Evolutionary conservation across 1,140 invertebrate species (phyloP), one percentile per base, ranked within the genome.

Genomic region (Andricus grossulariae): DNA sequence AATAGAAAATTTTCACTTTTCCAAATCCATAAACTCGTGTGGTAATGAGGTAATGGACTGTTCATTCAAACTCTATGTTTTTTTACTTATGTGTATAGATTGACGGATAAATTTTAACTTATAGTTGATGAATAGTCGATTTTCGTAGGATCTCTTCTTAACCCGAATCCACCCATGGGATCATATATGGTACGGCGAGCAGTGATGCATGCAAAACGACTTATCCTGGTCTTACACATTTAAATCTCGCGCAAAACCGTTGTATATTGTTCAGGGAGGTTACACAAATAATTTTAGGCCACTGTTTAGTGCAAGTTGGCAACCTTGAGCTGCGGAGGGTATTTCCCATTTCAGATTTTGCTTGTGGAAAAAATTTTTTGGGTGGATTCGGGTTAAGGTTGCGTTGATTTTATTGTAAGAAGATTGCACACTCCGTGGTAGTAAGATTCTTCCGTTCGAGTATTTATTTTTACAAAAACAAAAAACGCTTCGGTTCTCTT

Each of bases 401-500:
- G 21, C 16, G 19, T 45, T 66, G 60, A 25, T 39, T 66, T 66
- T 66, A 66, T 66, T 66, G 13, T 66, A 66, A 60, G 25, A 55
- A 21, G n/a, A 39, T 66, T 66, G 25, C 32, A 66, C 15, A 66
- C 60, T 39, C 15, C 16, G 6, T 32, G 16, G n/a, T 66, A 39
- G 16, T 16, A 39, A 21, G 15, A 66, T 39, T 78, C 78, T 75
- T 81, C 79, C 78, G 78, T 80, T 82, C 73, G 49, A 60, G 57
- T 84, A 82, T 84, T 82, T 84, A 81, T 82, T 84, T 82, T 77
- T 73, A 73, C 57, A 60, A 60, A 39, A 66, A 77, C 25, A 79
- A 82, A 81, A 74, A 80, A 72, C 80, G 80, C 79, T 82, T 82
- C 66, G 73, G 75, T 74, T 77, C 79, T 76, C 75, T 79, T 81